A percentile compares a stretch with the other conserved stretches of the same genome.
phyloP scores from a whole-genome alignment of 2,113 vertebrate genomes.

The Axis porcinus region DNA sequence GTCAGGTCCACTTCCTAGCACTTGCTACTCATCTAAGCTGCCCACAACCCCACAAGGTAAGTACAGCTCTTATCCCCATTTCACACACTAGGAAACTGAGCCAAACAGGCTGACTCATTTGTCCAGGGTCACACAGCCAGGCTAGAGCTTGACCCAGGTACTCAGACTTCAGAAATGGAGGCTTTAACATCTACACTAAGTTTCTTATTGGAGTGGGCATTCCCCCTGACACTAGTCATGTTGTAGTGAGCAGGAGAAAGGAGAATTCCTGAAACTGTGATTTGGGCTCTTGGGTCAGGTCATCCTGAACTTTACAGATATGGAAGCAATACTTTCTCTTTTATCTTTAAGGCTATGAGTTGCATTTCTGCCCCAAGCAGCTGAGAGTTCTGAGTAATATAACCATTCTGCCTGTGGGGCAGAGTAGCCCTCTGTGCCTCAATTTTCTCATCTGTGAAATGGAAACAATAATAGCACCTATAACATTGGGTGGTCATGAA shows the following conservation, averaged over 20 bases:
- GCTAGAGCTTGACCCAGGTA: background rate
- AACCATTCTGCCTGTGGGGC: background rate
- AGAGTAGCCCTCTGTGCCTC: background rate
- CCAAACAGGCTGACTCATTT: background rate
- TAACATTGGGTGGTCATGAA: accelerated
- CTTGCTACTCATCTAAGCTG: background rate
- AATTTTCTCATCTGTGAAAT: background rate
- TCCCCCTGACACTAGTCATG: no score
- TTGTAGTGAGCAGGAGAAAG: background rate
- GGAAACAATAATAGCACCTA: background rate
- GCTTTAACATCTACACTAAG: background rate
- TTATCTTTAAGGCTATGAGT: background rate
- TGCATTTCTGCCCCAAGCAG: no score
- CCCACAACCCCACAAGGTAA: background rate
- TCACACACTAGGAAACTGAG: background rate
- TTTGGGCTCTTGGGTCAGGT: background rate
- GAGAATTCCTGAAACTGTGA: background rate
- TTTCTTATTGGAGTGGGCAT: background rate
- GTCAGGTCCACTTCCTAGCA: background rate
- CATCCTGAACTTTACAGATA: background rate
- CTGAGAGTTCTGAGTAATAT: background rate
- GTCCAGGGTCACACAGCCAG: background rate
- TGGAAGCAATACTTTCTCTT: background rate
- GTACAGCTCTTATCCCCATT: background rate
- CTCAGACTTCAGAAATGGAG: background rate